phyloP scores from a whole-genome alignment of 2,797 vertebrate genomes.

The Syngnathus acus region DNA sequence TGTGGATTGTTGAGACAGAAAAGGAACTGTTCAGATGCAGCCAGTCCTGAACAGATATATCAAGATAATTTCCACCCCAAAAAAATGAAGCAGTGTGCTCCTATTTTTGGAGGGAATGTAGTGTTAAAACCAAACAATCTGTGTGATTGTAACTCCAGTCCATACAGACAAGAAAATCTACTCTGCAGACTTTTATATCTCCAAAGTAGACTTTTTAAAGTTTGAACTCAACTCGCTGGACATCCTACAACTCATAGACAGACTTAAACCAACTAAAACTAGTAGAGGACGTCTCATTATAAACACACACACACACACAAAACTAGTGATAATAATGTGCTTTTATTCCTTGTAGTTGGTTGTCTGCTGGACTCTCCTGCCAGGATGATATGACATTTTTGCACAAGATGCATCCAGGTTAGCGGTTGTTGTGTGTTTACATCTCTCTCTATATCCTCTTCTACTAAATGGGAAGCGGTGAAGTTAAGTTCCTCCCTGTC shows the following conservation, averaged over 20 bases:
- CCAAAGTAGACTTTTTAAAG: slow-evolving; percentile 1
- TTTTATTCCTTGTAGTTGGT: slow-evolving; percentile 76
- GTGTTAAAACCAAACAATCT: background rate
- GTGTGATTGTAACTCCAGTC: background rate
- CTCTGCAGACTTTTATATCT: background rate
- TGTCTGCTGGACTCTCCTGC: slow-evolving; percentile 86
- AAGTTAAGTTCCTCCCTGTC: slow-evolving; percentile 29
- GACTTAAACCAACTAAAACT: background rate
- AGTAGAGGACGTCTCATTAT: too few species aligned
- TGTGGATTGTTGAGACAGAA: slow-evolving; percentile 45
- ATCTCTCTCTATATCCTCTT: slow-evolving; percentile 30
- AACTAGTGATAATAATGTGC: slow-evolving; percentile 4
- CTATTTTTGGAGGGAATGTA: background rate
- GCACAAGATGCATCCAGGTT: slow-evolving; percentile 95
- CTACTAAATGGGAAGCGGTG: slow-evolving; percentile 33
- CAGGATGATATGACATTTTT: slow-evolving; percentile 95
- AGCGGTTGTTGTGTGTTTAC: slow-evolving; percentile 54
- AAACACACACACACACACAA: too few species aligned
- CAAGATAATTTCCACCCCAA: slow-evolving; percentile 27
- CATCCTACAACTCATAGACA: background rate
- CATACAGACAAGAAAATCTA: background rate
- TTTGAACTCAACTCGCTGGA: background rate
- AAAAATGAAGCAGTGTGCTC: slow-evolving; percentile 25
- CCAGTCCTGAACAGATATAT: slow-evolving; percentile 61
- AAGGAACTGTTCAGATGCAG: slow-evolving; percentile 66